phyloP scores from a whole-genome alignment of 2,797 vertebrate species.

The Falco peregrinus region DNA sequence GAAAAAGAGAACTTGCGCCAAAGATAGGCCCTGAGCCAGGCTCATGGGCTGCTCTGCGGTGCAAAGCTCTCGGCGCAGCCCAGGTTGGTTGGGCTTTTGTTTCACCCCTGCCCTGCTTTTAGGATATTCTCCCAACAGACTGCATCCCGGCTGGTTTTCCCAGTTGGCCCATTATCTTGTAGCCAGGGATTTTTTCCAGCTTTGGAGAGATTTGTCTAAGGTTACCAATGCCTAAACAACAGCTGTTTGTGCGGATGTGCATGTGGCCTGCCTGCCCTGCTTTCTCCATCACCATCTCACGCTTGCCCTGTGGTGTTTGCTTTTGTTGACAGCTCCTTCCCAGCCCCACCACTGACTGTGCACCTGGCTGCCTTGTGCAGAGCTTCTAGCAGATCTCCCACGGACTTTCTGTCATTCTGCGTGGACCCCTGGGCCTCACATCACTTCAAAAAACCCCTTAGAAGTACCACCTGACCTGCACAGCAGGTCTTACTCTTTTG shows the following conservation, averaged over 20 bases:
- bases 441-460: background rate
- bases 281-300: background rate
- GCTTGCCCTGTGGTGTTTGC: rapidly evolving
- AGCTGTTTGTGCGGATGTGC: background rate
- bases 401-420: background rate
- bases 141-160: background rate
- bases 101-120: background rate
- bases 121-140: background rate
- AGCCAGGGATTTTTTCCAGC: background rate
- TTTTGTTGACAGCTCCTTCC: background rate
- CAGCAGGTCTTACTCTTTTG: background rate
- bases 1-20: background rate
- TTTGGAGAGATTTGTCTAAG: background rate
- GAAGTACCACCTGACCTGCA: background rate
- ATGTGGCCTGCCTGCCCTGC: background rate
- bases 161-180: background rate
- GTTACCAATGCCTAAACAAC: background rate
- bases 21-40: background rate
- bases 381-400: background rate
- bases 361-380: background rate
- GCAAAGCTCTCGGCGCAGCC: background rate
- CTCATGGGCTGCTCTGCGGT: rapidly evolving
- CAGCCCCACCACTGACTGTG: background rate
- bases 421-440: background rate
- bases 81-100: background rate